These are phyloP conservation scores for Acromyrmex charruanus DNA, from an alignment of 1,140 invertebrate species.

Conservation along the genomic window DNA sequence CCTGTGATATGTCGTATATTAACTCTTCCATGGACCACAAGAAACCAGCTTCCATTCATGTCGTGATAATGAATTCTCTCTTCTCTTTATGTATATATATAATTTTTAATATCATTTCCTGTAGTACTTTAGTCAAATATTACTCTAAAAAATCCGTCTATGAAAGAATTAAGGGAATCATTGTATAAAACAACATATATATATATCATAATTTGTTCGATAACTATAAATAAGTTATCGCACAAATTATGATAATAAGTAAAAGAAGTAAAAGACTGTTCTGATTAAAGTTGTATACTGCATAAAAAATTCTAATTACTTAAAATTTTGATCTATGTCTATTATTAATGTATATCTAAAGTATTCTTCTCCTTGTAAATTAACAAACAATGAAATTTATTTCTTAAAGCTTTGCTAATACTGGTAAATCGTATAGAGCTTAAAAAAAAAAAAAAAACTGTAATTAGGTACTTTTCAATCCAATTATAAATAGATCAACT, in stretches of 20 bases:
- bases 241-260: neutral
- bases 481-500: too few relatives aligned
- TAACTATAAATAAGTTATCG: neutral
- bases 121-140: neutral
- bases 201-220: neutral
- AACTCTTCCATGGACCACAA: neutral
- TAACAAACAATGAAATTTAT: neutral
- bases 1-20: conserved; percentile 2
- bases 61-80: neutral
- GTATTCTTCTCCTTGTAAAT: neutral
- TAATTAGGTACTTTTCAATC: too few relatives aligned
- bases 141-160: neutral
- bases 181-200: neutral
- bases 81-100: too few relatives aligned
- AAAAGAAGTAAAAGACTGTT: neutral
- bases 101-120: neutral
- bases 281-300: neutral
- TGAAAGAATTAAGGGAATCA: neutral
- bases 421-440: too few relatives aligned
- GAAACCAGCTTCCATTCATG: conserved; percentile 8
- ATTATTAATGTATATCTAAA: neutral
- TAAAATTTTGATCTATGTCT: neutral
- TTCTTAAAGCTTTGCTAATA: neutral
- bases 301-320: neutral
- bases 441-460: too few relatives aligned